These are phyloP conservation scores for Xyrauchen texanus DNA, from an alignment of 2,113 vertebrate species.

Conservation along the genomic window DNA sequence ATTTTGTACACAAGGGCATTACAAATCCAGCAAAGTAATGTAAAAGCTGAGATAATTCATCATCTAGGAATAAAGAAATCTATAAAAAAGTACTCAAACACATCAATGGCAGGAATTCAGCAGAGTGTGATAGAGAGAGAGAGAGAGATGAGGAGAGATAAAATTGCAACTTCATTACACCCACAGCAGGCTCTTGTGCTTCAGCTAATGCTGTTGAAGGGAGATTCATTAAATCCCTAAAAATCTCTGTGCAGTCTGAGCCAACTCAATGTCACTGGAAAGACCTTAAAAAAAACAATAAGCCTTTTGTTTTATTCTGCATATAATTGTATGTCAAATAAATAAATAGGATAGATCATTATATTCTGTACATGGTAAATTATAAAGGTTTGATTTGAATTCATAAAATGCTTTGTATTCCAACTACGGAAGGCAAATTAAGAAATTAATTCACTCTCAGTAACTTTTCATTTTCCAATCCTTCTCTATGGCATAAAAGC, in stretches of 20 bases:
- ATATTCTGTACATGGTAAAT: background rate
- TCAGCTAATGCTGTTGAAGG: constrained; percentile 35
- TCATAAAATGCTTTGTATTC: background rate
- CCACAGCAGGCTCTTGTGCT: constrained; percentile 32
- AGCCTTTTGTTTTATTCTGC: constrained; percentile 25
- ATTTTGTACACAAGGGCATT: constrained; percentile 1
- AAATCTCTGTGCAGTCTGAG: constrained; percentile 7
- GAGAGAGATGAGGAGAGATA: constrained; percentile 3
- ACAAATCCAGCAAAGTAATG: background rate
- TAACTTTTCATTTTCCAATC: too few relatives aligned
- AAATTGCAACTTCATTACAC: constrained; percentile 41
- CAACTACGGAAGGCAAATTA: background rate
- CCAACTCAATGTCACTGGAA: constrained; percentile 27
- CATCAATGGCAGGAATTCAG: constrained; percentile 19
- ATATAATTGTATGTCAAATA: constrained; percentile 32
- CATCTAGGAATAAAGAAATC: background rate
- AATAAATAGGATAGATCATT: background rate
- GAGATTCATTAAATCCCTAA: constrained; percentile 38
- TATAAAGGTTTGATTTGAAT: background rate
- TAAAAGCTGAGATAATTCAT: constrained; percentile 3
- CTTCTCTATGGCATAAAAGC: too few relatives aligned
- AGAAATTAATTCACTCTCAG: background rate
- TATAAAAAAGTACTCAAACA: background rate
- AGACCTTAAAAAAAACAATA: constrained; percentile 9
- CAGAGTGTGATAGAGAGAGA: constrained; percentile 12